Percentiles rank a stretch among this genome's conserved stretches.
phyloP scores from a whole-genome alignment of 2,113 vertebrate genomes.

The Malaclemys terrapin region DNA sequence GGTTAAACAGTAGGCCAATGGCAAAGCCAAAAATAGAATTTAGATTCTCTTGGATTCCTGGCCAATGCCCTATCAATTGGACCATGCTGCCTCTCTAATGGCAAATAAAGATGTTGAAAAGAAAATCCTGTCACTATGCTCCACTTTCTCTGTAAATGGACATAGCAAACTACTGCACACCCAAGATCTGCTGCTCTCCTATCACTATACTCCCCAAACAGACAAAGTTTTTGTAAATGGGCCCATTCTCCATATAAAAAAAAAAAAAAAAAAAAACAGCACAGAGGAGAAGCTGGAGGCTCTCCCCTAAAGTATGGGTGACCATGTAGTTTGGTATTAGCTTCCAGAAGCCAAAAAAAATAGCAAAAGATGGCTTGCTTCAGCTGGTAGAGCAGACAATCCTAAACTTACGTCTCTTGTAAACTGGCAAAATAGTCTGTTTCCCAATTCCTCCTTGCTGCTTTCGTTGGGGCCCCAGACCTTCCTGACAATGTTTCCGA shows the following conservation, averaged over 20 bases:
- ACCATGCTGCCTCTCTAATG: too few species aligned
- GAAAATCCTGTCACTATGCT: too few species aligned
- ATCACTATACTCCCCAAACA: not conserved
- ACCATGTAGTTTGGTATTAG: not conserved
- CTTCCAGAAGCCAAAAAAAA: not conserved
- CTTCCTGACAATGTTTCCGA: not conserved
- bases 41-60: not conserved
- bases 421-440: not conserved
- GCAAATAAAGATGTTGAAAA: too few species aligned
- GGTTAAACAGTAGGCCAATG: not conserved
- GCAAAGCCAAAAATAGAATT: not conserved
- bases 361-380: too few species aligned
- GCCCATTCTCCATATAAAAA: not conserved
- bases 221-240: not conserved
- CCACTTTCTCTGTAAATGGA: too few species aligned
- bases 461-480: not conserved
- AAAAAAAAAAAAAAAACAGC: not conserved
- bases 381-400: not conserved
- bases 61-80: too few species aligned
- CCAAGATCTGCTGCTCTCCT: too few species aligned
- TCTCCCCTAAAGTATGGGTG: fast-evolving
- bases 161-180: too few species aligned
- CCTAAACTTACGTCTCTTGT: not conserved
- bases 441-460: not conserved
- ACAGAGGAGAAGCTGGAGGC: not conserved